Conservation (phyloP, 2,113 vertebrate species). For the Myiagra hebetior region DNA sequence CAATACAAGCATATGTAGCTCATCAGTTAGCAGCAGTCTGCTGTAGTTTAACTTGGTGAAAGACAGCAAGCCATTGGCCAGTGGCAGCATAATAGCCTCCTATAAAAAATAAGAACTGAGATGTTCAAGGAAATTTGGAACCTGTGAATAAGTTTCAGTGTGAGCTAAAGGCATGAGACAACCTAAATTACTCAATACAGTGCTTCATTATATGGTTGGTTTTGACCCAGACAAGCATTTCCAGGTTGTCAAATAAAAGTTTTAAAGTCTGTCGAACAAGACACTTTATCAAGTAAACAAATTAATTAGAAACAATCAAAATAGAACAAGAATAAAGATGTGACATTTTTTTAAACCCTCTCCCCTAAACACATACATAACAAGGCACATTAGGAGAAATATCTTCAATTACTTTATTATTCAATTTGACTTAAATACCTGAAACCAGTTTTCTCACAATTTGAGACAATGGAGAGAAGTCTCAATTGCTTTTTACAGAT, state of each 20-base stretch:
- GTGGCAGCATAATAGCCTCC: background rate
- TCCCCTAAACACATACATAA: background rate
- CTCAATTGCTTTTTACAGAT: constrained; percentile 10
- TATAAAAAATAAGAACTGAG: background rate
- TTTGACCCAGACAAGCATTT: background rate
- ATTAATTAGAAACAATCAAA: background rate
- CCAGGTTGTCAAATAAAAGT: background rate
- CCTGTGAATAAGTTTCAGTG: background rate
- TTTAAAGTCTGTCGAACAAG: background rate
- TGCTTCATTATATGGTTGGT: background rate
- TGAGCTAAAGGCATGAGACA: background rate
- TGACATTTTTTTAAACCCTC: background rate
- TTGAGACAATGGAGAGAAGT: background rate
- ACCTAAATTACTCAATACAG: background rate
- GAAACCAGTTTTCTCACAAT: background rate
- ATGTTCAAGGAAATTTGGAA: background rate
- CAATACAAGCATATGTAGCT: background rate
- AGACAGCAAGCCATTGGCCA: background rate
- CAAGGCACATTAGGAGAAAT: constrained; percentile 50
- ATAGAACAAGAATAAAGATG: background rate
- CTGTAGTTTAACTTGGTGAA: background rate
- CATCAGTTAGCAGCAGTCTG: background rate
- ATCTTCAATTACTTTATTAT: constrained; percentile 28
- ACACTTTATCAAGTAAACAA: background rate
- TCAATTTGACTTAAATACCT: constrained; percentile 5